A percentile compares a stretch with the other conserved stretches of the same genome.
phyloP scores from a whole-genome alignment of 2,888 invertebrate species.

The Atrina japonica region DNA sequence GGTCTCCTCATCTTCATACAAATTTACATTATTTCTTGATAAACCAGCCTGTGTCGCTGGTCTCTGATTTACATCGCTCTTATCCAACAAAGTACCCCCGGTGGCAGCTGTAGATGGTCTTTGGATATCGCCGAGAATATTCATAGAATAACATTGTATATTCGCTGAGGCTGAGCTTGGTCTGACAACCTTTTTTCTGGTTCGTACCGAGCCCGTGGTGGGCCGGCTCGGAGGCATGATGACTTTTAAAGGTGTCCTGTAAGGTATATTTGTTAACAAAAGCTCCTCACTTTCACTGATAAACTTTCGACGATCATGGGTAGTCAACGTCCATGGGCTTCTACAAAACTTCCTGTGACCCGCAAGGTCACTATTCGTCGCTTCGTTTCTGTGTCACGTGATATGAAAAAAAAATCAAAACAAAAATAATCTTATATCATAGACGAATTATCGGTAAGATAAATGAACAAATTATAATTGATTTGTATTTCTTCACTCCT shows the following conservation, averaged over 20 bases:
- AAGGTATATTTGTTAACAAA: slow-evolving; percentile 14
- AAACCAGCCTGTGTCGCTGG: slow-evolving; percentile 74
- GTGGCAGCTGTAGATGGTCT: slow-evolving; percentile 70
- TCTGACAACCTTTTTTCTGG: slow-evolving; percentile 66
- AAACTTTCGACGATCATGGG: neutral
- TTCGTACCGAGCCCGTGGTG: slow-evolving; percentile 24
- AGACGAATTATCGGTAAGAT: no score
- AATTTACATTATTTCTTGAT: slow-evolving; percentile 56
- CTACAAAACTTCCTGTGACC: slow-evolving; percentile 32
- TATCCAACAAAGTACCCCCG: slow-evolving; percentile 49
- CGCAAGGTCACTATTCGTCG: slow-evolving; percentile 12
- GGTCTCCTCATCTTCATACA: slow-evolving; percentile 51
- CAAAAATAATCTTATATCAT: no score
- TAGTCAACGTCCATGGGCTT: slow-evolving; percentile 30
- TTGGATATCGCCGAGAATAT: slow-evolving; percentile 70
- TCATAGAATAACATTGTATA: slow-evolving; percentile 74
- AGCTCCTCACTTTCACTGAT: slow-evolving; percentile 18
- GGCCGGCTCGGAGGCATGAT: slow-evolving; percentile 37
- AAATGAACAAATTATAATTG: no score
- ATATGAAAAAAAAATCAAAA: no score
- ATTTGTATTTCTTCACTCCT: no score
- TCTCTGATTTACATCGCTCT: slow-evolving; percentile 48
- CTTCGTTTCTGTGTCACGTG: slow-evolving; percentile 31
- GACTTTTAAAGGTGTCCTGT: neutral
- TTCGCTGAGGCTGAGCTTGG: slow-evolving; percentile 78